These are phyloP conservation scores for Pissodes strobi DNA, from an alignment of 1,140 invertebrate genomes.

Conservation along the genomic window DNA sequence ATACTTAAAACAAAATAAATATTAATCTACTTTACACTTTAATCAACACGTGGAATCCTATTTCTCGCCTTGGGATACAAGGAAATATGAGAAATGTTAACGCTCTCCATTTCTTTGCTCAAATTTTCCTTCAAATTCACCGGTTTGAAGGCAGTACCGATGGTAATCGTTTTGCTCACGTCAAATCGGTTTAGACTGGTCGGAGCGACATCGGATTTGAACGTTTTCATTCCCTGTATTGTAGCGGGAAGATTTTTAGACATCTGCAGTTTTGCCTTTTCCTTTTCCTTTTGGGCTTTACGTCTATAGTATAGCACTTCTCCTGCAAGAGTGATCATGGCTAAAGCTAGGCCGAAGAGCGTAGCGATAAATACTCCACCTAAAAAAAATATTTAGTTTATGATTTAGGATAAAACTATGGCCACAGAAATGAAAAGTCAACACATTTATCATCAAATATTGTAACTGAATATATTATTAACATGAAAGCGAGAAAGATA, in stretches of 20 bases:
- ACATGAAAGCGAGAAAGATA: too few relatives aligned
- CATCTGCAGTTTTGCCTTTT: constrained; percentile 42
- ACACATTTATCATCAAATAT: not conserved
- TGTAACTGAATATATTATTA: not conserved
- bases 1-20: too few relatives aligned
- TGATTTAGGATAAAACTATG: not conserved
- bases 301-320: constrained; percentile 80
- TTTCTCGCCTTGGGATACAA: constrained; percentile 57
- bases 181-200: constrained; percentile 30
- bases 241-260: constrained; percentile 30
- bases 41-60: constrained; percentile 33
- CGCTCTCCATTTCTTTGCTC: constrained; percentile 45
- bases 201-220: constrained; percentile 34
- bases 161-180: constrained; percentile 46
- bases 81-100: constrained; percentile 59
- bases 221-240: constrained; percentile 30
- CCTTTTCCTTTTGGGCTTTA: constrained; percentile 60
- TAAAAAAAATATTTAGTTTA: constrained; percentile 50
- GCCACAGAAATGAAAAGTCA: not conserved
- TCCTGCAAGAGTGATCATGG: constrained; percentile 78
- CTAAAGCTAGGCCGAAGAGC: constrained; percentile 77
- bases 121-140: constrained; percentile 30
- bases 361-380: constrained; percentile 90
- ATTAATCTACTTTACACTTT: too few relatives aligned
- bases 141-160: constrained; percentile 58